Percentiles rank a stretch among this genome's conserved stretches.
These are phyloP conservation scores for Drosophila aff. DNA, from an alignment of 1,140 invertebrate genomes.

Conservation along the genomic window DNA sequence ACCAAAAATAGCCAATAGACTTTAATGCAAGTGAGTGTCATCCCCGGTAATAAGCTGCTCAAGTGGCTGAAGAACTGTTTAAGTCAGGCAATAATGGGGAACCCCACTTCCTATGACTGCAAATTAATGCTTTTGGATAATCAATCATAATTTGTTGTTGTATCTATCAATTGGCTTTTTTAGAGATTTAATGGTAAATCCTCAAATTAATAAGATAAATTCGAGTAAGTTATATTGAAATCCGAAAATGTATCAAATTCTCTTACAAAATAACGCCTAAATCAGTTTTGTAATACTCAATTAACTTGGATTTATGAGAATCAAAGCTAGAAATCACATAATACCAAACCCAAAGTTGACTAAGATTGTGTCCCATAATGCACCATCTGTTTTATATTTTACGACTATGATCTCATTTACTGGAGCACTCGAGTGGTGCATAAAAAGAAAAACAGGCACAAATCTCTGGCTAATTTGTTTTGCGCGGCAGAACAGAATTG, in stretches of 20 bases:
- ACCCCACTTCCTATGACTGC: neutral
- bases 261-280: neutral
- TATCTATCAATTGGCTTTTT: too few species aligned
- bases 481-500: constrained; percentile 20
- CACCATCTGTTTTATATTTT: constrained; percentile 1
- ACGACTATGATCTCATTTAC: constrained; percentile 9
- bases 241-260: neutral
- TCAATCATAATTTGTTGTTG: constrained; percentile 1
- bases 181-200: too few species aligned
- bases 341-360: neutral
- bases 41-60: neutral
- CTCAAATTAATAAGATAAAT: neutral
- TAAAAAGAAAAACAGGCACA: constrained; percentile 4
- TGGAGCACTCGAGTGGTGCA: constrained; percentile 8
- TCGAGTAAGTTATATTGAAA: neutral
- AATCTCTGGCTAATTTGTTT: neutral
- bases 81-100: neutral
- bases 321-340: neutral
- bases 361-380: neutral
- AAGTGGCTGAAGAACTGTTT: neutral
- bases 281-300: neutral
- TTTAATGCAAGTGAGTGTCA: constrained; percentile 10
- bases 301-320: neutral
- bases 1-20: constrained; percentile 17
- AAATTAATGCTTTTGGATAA: neutral